A percentile compares a stretch with the other conserved stretches of the same genome.
These are phyloP conservation scores for Urocitellus parryii DNA, from an alignment of 2,113 vertebrate genomes.

Conservation along the genomic window DNA sequence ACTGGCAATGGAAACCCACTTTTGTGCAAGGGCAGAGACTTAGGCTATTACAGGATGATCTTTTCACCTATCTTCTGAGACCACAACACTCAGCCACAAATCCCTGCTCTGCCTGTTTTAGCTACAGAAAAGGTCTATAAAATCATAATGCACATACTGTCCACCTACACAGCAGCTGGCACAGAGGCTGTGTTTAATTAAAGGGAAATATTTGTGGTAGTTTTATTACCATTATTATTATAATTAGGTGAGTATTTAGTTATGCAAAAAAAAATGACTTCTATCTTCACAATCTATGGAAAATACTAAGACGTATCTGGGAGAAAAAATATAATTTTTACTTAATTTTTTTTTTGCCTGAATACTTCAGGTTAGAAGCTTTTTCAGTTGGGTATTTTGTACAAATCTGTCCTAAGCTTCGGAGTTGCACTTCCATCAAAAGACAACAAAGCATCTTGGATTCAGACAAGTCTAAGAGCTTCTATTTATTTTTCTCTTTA, in stretches of 20 bases:
- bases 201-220: neutral
- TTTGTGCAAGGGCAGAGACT: neutral
- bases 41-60: neutral
- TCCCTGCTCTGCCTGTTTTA: neutral
- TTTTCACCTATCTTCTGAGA: too few relatives aligned
- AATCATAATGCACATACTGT: neutral
- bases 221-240: neutral
- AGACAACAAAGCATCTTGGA: neutral
- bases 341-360: neutral
- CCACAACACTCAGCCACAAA: neutral
- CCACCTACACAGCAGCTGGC: neutral
- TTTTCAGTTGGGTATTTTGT: neutral
- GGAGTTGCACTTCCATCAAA: neutral
- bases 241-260: neutral
- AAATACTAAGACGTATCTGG: neutral
- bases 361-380: neutral
- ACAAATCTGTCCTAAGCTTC: neutral
- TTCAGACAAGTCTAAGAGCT: neutral
- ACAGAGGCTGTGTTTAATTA: neutral
- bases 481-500: neutral
- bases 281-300: neutral
- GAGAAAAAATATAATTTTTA: neutral
- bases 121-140: neutral
- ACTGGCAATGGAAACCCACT: neutral
- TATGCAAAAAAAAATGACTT: neutral